phyloP scores from a whole-genome alignment of 2,888 invertebrate species.

The Melanophora roralis region DNA sequence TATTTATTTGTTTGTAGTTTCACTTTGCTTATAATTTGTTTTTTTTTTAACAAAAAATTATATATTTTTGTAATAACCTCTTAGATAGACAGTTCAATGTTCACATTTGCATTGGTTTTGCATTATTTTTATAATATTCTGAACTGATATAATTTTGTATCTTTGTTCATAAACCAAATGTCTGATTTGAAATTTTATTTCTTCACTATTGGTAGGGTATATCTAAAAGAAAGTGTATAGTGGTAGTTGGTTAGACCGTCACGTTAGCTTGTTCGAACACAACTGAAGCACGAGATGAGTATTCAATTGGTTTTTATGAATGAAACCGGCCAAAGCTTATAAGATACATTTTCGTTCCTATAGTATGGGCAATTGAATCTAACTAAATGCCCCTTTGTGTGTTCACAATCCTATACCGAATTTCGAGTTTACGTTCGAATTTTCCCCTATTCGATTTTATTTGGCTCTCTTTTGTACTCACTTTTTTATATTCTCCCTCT shows the following conservation, averaged over 20 bases:
- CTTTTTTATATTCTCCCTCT: conserved; percentile 10
- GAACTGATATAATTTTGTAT: too few relatives aligned
- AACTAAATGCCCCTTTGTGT: conserved; percentile 4
- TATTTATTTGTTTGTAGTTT: background rate
- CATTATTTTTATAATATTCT: background rate
- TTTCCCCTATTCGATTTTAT: conserved; percentile 29
- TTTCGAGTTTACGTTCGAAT: background rate
- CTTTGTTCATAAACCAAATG: conserved; percentile 2
- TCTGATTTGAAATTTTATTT: conserved; percentile 56
- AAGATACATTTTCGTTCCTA: conserved; percentile 64
- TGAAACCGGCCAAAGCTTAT: conserved; percentile 72
- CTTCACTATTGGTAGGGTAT: conserved; percentile 27
- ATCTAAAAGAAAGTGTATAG: conserved; percentile 51
- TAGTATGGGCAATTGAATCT: conserved; percentile 9
- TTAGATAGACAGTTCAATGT: background rate
- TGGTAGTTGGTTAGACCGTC: conserved; percentile 73
- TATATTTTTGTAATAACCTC: conserved; percentile 27
- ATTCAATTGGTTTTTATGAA: conserved; percentile 78
- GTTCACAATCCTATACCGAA: too few relatives aligned
- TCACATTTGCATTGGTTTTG: conserved; percentile 2
- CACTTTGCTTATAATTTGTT: background rate
- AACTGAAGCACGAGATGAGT: conserved; percentile 78
- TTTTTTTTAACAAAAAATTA: background rate
- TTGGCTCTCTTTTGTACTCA: conserved; percentile 9
- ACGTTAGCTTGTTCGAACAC: conserved; percentile 78